These are phyloP conservation scores for Drosophila meridionalis DNA, from an alignment of 2,888 invertebrate genomes.

Conservation along the genomic window DNA sequence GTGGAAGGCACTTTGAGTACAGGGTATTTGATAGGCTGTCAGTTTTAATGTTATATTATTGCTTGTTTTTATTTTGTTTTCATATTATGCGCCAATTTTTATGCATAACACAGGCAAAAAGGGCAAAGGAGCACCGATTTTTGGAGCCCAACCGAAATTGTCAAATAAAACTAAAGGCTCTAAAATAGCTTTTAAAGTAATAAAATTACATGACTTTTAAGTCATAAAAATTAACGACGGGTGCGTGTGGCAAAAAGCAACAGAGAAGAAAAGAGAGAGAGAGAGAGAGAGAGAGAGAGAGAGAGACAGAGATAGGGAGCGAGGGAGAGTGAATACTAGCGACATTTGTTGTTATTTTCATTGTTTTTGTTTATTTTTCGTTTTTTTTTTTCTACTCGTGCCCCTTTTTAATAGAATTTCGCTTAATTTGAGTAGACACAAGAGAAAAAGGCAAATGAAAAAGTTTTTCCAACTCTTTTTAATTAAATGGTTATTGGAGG, in stretches of 20 bases:
- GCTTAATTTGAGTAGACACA: constrained; percentile 70
- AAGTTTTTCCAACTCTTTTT: constrained; percentile 76
- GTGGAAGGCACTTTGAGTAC: background rate
- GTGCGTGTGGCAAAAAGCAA: constrained; percentile 71
- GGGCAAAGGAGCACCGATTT: constrained; percentile 41
- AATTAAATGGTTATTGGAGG: constrained; percentile 79
- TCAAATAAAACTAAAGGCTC: constrained; percentile 80
- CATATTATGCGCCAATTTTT: constrained; percentile 74
- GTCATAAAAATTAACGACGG: constrained; percentile 80
- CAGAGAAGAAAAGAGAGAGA: constrained; percentile 14
- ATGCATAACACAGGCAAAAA: constrained; percentile 59
- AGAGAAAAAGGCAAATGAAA: constrained; percentile 54
- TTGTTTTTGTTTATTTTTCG: constrained; percentile 39
- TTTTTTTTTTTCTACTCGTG: constrained; percentile 31
- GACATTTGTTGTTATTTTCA: constrained; percentile 57
- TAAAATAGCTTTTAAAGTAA: constrained; percentile 82
- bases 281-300: background rate
- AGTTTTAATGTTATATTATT: background rate
- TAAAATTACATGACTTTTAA: constrained; percentile 78
- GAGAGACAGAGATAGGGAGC: background rate
- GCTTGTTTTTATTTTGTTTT: constrained; percentile 41
- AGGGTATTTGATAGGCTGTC: constrained; percentile 26
- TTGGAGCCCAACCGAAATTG: constrained; percentile 55
- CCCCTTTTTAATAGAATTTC: constrained; percentile 77
- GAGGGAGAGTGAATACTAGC: constrained; percentile 32